These are phyloP conservation scores for Tupaia chinensis DNA, from an alignment of 2,113 vertebrate genomes.

Conservation along the genomic window DNA sequence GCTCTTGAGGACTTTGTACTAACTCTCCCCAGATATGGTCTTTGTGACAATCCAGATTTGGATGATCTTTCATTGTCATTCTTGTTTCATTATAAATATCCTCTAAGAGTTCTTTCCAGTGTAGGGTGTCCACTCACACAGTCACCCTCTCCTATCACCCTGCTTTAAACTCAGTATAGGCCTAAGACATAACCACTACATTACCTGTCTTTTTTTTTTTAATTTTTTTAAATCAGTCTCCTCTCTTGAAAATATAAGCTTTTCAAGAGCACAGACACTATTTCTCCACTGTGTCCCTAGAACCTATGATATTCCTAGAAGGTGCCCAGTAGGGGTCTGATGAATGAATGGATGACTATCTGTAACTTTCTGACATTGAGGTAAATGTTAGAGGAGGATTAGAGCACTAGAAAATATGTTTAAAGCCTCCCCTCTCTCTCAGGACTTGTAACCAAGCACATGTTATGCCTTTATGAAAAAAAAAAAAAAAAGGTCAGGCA, in stretches of 20 bases:
- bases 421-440: background rate
- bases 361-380: background rate
- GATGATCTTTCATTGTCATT: background rate
- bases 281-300: background rate
- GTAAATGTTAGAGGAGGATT: background rate
- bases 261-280: background rate
- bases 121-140: no score
- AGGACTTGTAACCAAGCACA: background rate
- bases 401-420: background rate
- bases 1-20: background rate
- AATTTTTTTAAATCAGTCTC: no score
- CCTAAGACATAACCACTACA: background rate
- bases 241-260: background rate
- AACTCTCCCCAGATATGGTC: background rate
- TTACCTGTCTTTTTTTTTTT: background rate
- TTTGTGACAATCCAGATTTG: fast-evolving
- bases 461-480: background rate
- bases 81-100: no score
- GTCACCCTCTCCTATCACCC: background rate
- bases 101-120: background rate
- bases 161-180: background rate
- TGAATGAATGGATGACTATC: background rate
- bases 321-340: background rate
- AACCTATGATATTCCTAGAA: fast-evolving
- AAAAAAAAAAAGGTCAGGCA: background rate